Conservation (phyloP, 2,797 vertebrate genomes). For the Centroberyx gerrardi region DNA sequence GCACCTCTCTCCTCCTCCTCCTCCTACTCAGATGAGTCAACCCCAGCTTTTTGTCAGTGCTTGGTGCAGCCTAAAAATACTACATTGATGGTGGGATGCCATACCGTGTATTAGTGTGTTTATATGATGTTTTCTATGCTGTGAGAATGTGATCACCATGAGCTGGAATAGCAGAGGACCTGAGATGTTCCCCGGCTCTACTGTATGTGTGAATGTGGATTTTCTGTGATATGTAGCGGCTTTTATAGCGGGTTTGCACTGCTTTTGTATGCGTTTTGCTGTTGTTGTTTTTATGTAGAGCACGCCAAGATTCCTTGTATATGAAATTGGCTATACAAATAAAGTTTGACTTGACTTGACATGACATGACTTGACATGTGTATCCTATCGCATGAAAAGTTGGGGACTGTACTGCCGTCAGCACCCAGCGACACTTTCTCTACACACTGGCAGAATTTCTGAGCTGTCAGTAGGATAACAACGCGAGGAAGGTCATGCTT, state of each 20-base stretch:
- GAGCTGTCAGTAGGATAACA: constrained; percentile 73
- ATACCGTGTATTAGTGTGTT: constrained; percentile 23
- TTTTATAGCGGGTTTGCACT: too few species aligned
- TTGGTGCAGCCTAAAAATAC: constrained; percentile 53
- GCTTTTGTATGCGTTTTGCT: not conserved
- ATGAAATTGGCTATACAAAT: constrained; percentile 25
- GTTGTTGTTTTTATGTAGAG: constrained; percentile 9
- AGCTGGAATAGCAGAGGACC: not conserved
- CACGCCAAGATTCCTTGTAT: constrained; percentile 9
- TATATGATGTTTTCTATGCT: constrained; percentile 20
- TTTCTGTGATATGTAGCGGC: too few species aligned
- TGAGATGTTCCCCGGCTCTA: too few species aligned
- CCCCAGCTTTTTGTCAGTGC: constrained; percentile 43
- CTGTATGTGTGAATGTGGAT: too few species aligned
- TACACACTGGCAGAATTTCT: constrained; percentile 40
- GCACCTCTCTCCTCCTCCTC: constrained; percentile 55
- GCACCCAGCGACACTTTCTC: constrained; percentile 23
- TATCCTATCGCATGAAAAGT: constrained; percentile 39
- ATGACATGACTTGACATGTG: constrained; percentile 52
- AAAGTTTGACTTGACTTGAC: constrained; percentile 15
- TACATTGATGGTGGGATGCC: constrained; percentile 35
- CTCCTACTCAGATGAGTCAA: constrained; percentile 64
- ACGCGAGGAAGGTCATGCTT: constrained; percentile 78
- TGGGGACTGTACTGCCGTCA: constrained; percentile 49
- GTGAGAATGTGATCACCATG: not conserved